phyloP scores from a whole-genome alignment of 2,888 invertebrate genomes.

The Psylliodes chrysocephalus region DNA sequence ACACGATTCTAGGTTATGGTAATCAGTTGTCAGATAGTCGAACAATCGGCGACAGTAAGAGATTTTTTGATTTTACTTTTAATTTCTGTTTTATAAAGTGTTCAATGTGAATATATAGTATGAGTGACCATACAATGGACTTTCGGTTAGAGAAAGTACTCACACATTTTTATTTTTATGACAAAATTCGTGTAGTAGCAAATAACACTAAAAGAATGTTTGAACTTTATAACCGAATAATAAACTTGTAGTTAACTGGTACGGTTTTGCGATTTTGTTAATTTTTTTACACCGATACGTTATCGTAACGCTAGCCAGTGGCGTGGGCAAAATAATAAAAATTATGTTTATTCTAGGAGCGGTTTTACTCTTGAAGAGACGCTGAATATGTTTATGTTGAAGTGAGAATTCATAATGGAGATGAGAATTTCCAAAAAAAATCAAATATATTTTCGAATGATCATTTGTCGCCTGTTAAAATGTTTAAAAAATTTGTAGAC shows the following conservation, averaged over 20 bases:
- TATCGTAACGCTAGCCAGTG: too few species aligned
- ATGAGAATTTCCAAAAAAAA: too few species aligned
- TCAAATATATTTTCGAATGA: too few species aligned
- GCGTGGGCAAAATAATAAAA: slow-evolving; percentile 11
- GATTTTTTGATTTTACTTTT: neutral
- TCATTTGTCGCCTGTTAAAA: too few species aligned
- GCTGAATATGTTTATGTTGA: too few species aligned
- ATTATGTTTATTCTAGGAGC: too few species aligned
- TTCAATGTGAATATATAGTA: neutral
- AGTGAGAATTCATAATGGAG: too few species aligned
- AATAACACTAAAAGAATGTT: slow-evolving; percentile 2
- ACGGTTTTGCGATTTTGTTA: neutral
- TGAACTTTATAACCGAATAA: neutral
- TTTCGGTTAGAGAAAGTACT: slow-evolving; percentile 1
- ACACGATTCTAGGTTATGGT: neutral
- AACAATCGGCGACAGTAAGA: neutral
- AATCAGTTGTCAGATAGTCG: neutral
- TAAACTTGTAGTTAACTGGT: neutral
- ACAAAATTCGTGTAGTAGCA: neutral
- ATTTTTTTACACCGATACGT: slow-evolving; percentile 4
- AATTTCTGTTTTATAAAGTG: neutral
- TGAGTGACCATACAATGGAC: neutral
- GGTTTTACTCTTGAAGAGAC: too few species aligned
- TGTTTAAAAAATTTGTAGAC: neutral
- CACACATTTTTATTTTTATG: neutral